Conservation (phyloP, 2,888 invertebrate genomes). For the Lissocephala sabroskyi region DNA sequence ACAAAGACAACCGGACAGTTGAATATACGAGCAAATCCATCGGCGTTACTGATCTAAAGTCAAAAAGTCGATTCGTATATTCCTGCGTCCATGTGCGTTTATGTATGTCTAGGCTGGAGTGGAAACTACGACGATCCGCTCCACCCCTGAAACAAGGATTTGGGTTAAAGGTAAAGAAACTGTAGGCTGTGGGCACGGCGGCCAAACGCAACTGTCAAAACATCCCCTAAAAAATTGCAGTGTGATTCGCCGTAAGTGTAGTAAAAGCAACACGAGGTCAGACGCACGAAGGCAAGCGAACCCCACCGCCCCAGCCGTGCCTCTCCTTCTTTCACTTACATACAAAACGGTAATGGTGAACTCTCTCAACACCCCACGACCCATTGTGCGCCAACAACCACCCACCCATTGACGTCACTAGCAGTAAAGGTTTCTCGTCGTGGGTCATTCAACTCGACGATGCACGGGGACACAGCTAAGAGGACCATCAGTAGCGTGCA, state of each 20-base stretch:
- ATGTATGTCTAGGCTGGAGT: too few relatives aligned
- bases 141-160: slow-evolving; percentile 31
- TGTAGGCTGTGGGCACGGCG: slow-evolving; percentile 10
- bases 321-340: not conserved
- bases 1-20: too few relatives aligned
- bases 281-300: slow-evolving; percentile 46
- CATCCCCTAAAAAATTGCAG: slow-evolving; percentile 1
- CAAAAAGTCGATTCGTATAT: too few relatives aligned
- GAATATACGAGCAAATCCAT: too few relatives aligned
- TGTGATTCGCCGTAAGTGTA: slow-evolving; percentile 9
- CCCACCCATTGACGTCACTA: slow-evolving; percentile 55
- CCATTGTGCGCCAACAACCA: not conserved
- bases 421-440: not conserved
- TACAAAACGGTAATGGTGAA: not conserved
- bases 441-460: not conserved
- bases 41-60: too few relatives aligned
- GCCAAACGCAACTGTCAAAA: slow-evolving; percentile 45
- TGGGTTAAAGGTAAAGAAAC: slow-evolving; percentile 55
- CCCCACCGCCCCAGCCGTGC: not conserved
- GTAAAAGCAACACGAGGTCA: slow-evolving; percentile 54
- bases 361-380: not conserved
- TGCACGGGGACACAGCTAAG: not conserved
- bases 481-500: too few relatives aligned
- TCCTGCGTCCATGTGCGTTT: too few relatives aligned
- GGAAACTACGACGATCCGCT: too few relatives aligned